A percentile compares a stretch with the other conserved stretches of the same genome.
These are phyloP conservation scores for Scolanthus callimorphus DNA, from an alignment of 92 coral and sea anemone genomes.

Conservation along the genomic window DNA sequence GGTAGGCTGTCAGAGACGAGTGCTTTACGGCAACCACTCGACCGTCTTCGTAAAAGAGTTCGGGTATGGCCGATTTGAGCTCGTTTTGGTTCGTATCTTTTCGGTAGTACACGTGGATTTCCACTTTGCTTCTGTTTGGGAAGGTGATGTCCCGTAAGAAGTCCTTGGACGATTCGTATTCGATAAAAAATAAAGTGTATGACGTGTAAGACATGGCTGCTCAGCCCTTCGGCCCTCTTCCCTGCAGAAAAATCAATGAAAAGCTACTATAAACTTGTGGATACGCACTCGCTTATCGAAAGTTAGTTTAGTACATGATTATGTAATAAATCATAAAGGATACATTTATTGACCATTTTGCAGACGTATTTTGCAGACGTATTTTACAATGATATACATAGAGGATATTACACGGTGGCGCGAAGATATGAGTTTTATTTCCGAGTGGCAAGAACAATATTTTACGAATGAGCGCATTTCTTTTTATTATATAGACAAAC, in stretches of 20 bases:
- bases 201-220: constrained; percentile 50
- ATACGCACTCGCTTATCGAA: too few species aligned
- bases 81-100: constrained; percentile 66
- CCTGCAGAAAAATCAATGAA: background rate
- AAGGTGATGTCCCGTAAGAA: constrained; percentile 59
- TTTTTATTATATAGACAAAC: too few species aligned
- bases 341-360: too few species aligned
- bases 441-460: too few species aligned
- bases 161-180: constrained; percentile 65
- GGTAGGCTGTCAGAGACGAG: constrained; percentile 65
- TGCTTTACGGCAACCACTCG: constrained; percentile 61
- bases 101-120: constrained; percentile 70
- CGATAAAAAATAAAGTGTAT: constrained; percentile 73
- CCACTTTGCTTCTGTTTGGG: constrained; percentile 63
- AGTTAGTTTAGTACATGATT: too few species aligned
- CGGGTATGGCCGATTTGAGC: constrained; percentile 47
- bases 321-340: too few species aligned
- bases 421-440: too few species aligned
- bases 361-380: too few species aligned
- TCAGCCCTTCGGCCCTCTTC: background rate
- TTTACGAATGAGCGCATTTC: too few species aligned
- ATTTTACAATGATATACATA: too few species aligned
- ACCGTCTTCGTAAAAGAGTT: constrained; percentile 58
- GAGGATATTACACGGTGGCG: too few species aligned
- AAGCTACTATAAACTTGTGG: too few species aligned